A percentile compares a stretch with the other conserved stretches of the same genome.
phyloP scores from a whole-genome alignment of 2,113 vertebrate genomes.

The Saccopteryx leptura region DNA sequence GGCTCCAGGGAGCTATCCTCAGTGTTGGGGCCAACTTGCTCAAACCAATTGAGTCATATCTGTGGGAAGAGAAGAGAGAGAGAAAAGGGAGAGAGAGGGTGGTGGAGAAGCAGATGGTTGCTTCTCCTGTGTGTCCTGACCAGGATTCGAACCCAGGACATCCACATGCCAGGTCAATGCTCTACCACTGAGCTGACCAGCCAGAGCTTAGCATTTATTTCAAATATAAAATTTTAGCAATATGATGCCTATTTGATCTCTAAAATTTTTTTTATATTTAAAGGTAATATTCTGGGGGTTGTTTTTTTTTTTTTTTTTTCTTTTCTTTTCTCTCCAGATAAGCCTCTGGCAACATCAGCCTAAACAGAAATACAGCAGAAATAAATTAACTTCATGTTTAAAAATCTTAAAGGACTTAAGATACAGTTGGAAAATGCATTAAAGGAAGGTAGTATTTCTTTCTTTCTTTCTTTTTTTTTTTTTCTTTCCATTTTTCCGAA shows the following conservation, averaged over 20 bases:
- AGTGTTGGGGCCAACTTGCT: too few species aligned
- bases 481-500: too few species aligned
- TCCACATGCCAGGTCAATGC: too few species aligned
- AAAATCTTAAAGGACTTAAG: constrained; percentile 79
- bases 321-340: constrained; percentile 73
- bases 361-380: constrained; percentile 77
- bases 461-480: constrained; percentile 74
- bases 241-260: constrained; percentile 43
- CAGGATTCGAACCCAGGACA: too few species aligned
- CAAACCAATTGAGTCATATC: too few species aligned
- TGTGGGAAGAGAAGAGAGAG: too few species aligned
- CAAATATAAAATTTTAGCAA: constrained; percentile 33
- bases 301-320: constrained; percentile 5
- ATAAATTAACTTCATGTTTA: constrained; percentile 85
- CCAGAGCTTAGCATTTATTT: background rate
- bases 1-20: too few species aligned
- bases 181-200: too few species aligned
- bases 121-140: too few species aligned
- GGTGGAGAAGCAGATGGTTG: too few species aligned
- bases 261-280: constrained; percentile 34
- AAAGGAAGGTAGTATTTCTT: constrained; percentile 78
- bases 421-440: constrained; percentile 81
- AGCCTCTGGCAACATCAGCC: constrained; percentile 81
- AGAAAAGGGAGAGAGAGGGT: too few species aligned
- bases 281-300: background rate